phyloP scores from a whole-genome alignment of 1,140 invertebrate species.

The Aphelenchoides fujianensis region DNA sequence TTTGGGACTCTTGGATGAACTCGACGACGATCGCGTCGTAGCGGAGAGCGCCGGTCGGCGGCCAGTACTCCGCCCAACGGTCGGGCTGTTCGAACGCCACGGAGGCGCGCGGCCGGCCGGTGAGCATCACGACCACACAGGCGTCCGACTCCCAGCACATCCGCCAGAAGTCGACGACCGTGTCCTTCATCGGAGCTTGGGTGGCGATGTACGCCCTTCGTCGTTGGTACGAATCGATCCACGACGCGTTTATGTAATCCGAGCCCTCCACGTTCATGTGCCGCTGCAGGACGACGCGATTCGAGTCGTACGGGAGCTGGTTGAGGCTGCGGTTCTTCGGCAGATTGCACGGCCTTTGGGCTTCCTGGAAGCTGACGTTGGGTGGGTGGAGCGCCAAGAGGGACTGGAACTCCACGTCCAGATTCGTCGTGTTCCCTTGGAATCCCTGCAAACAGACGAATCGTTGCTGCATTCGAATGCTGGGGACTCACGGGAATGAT shows the following conservation, averaged over 20 bases:
- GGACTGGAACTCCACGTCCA: conserved; percentile 68
- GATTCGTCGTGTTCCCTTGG: background rate
- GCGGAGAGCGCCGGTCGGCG: conserved; percentile 83
- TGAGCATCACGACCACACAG: conserved; percentile 97
- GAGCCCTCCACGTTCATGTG: conserved; percentile 80
- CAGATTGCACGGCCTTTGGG: conserved; percentile 92
- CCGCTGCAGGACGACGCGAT: conserved; percentile 85
- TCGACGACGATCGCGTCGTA: conserved; percentile 94
- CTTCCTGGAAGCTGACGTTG: conserved; percentile 73
- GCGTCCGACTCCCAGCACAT: conserved; percentile 99
- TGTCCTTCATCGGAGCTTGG: conserved; percentile 90
- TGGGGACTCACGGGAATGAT: background rate
- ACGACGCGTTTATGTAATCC: conserved; percentile 98
- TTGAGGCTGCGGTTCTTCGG: conserved; percentile 96
- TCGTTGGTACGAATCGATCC: conserved; percentile 76
- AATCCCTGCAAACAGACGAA: background rate
- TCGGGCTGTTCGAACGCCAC: conserved; percentile 64
- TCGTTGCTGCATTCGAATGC: background rate
- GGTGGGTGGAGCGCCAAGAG: conserved; percentile 89
- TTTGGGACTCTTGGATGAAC: conserved; percentile 84
- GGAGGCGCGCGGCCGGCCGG: conserved; percentile 79
- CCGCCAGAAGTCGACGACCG: conserved; percentile 96
- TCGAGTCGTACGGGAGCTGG: conserved; percentile 91
- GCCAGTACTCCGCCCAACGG: conserved; percentile 99
- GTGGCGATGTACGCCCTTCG: conserved; percentile 92